Conservation (phyloP, 2,113 vertebrate species). For the Rana temporaria region DNA sequence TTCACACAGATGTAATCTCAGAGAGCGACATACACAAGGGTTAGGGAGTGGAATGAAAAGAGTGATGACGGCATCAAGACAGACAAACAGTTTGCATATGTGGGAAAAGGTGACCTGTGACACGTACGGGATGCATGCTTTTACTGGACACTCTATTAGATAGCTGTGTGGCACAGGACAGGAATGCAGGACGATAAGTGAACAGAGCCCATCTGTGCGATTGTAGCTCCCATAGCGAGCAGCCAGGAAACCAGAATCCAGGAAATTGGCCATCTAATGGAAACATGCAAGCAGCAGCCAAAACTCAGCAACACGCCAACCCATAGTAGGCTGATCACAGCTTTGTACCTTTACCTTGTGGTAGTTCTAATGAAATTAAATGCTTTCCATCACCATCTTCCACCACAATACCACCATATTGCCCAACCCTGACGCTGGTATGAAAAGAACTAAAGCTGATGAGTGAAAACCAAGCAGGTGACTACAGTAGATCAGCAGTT, state of each 20-base stretch:
- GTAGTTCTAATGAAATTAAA: no score
- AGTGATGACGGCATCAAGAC: background rate
- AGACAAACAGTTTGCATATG: background rate
- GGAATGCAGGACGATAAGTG: background rate
- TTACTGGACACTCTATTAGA: background rate
- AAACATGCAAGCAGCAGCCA: slow-evolving; percentile 29
- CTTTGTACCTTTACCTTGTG: no score
- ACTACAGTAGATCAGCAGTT: no score
- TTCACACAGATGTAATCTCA: slow-evolving; percentile 37
- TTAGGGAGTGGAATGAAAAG: background rate
- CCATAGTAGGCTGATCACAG: no score
- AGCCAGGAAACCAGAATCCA: slow-evolving; percentile 32
- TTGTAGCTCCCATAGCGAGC: background rate
- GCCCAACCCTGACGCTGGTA: no score
- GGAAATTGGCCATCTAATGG: slow-evolving; percentile 31
- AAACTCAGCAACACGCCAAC: background rate
- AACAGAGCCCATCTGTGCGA: background rate
- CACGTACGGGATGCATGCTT: background rate
- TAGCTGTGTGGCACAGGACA: background rate
- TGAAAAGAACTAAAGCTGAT: no score
- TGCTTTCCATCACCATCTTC: no score
- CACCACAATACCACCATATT: no score
- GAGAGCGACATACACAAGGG: background rate
- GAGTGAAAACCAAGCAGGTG: no score
- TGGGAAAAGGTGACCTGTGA: background rate